Evolutionary conservation across 2,113 vertebrate genomes (phyloP).

Genomic region (Morphnarchus princeps): DNA sequence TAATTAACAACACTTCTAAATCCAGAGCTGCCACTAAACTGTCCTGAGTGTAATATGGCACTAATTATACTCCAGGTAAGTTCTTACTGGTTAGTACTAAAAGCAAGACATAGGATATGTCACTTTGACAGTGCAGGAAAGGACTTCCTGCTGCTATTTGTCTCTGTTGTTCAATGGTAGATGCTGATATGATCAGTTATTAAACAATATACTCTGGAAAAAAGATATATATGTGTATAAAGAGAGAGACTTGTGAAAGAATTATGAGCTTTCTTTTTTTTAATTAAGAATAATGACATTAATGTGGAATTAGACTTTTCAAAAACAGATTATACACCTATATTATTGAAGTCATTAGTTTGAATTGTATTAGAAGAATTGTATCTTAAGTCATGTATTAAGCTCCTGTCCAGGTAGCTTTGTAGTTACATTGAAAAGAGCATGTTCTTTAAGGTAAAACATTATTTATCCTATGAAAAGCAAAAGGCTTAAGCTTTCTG

Average conservation of each 20-base stretch:
- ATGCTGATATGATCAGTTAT: background rate
- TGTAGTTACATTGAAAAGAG: background rate
- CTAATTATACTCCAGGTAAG: background rate
- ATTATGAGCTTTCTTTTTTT: background rate
- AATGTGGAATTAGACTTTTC: background rate
- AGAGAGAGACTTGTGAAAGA: background rate
- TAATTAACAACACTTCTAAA: conserved; percentile 22
- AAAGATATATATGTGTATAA: background rate
- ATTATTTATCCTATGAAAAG: background rate
- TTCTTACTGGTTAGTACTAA: background rate
- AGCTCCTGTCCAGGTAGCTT: background rate
- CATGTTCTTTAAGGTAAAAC: background rate
- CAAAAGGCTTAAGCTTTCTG: background rate
- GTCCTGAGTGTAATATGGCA: background rate
- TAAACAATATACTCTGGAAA: background rate
- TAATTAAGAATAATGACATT: background rate
- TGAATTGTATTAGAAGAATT: background rate
- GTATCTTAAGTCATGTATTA: background rate
- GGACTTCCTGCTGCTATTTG: background rate
- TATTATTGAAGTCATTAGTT: background rate
- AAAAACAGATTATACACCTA: background rate
- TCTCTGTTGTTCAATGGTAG: background rate
- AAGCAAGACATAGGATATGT: background rate
- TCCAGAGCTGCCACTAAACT: background rate
- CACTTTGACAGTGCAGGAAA: background rate